Percentiles rank a stretch among this genome's conserved stretches.
phyloP scores from a whole-genome alignment of 2,113 vertebrate species.

The Colinus virginianus region DNA sequence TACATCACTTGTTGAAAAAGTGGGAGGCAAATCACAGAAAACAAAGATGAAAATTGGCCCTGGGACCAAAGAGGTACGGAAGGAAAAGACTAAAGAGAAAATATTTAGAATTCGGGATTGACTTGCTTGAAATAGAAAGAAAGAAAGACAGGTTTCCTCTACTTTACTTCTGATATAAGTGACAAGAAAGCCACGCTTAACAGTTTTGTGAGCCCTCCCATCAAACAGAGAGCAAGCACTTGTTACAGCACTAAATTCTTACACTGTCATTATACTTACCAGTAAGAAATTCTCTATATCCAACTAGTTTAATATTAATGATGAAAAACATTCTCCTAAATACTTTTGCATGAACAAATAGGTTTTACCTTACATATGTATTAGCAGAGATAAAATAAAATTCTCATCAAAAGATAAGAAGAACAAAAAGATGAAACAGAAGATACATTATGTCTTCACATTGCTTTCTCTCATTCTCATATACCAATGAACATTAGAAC shows the following conservation, averaged over 20 bases:
- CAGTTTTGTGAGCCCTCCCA: accelerated
- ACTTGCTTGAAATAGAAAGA: background rate
- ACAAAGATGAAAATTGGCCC: background rate
- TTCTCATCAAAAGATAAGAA: background rate
- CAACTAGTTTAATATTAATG: background rate
- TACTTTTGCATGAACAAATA: background rate
- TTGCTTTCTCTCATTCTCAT: background rate
- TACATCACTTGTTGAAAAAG: background rate
- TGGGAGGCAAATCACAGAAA: background rate
- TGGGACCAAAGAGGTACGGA: background rate
- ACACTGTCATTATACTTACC: background rate
- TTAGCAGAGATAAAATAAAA: background rate
- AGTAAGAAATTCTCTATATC: background rate
- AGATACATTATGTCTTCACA: background rate
- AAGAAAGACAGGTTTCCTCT: background rate
- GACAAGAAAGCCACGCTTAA: background rate
- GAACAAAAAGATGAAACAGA: background rate
- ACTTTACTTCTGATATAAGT: background rate
- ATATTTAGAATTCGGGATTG: background rate
- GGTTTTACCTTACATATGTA: background rate
- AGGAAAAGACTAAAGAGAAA: background rate
- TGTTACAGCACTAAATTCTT: background rate
- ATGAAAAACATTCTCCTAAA: background rate
- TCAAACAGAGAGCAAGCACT: background rate
- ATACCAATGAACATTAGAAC: background rate